These are phyloP conservation scores for Gryllus longicercus DNA, from an alignment of 2,888 invertebrate species.

Conservation along the genomic window DNA sequence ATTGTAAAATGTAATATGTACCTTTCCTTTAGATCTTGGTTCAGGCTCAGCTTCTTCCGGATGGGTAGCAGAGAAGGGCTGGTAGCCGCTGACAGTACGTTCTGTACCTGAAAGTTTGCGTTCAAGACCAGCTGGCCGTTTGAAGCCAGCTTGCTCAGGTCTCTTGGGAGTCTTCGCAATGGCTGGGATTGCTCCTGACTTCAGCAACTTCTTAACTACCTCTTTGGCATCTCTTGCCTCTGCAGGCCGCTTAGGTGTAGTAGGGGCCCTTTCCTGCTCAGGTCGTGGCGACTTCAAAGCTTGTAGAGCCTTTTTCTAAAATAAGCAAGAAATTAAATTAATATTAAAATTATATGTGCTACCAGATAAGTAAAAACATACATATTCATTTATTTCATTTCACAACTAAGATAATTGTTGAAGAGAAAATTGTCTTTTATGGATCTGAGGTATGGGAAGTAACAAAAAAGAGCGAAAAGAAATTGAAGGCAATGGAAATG, in stretches of 20 bases:
- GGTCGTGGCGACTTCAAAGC: slow-evolving; percentile 81
- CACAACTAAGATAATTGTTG: too few species aligned
- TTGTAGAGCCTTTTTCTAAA: slow-evolving; percentile 75
- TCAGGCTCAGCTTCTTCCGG: slow-evolving; percentile 64
- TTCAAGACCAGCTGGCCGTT: slow-evolving; percentile 80
- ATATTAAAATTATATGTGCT: background rate
- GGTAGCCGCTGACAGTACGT: slow-evolving; percentile 79
- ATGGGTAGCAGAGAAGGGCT: slow-evolving; percentile 84
- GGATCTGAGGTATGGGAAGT: too few species aligned
- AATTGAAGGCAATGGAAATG: too few species aligned
- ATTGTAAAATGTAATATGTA: slow-evolving; percentile 39
- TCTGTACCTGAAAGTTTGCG: slow-evolving; percentile 70
- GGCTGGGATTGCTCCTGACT: slow-evolving; percentile 86
- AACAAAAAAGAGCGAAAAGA: too few species aligned
- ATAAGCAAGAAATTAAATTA: slow-evolving; percentile 35
- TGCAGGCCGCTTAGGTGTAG: slow-evolving; percentile 73
- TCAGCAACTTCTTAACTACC: slow-evolving; percentile 90
- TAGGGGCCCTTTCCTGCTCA: slow-evolving; percentile 77
- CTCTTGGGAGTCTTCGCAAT: slow-evolving; percentile 79
- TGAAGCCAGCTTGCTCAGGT: slow-evolving; percentile 86
- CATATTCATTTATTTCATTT: too few species aligned
- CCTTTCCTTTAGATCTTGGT: slow-evolving; percentile 64
- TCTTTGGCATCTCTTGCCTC: slow-evolving; percentile 91
- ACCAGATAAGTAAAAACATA: background rate
- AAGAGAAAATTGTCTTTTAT: too few species aligned